These are phyloP conservation scores for Cecidostiba fungosa DNA, from an alignment of 2,888 invertebrate species.

Conservation along the genomic window DNA sequence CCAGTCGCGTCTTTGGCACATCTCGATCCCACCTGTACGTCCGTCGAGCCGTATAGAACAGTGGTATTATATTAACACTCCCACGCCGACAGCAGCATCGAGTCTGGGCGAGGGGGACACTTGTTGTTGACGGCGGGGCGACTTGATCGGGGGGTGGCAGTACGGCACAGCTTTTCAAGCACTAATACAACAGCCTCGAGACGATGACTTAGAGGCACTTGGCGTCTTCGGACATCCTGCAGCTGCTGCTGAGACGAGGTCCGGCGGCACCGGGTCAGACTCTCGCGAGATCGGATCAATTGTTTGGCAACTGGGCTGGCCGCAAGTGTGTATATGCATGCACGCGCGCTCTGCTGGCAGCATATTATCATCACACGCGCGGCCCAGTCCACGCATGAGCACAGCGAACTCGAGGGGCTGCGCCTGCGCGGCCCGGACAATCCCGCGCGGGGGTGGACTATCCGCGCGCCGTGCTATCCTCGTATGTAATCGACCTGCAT, in stretches of 20 bases:
- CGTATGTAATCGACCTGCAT: slow-evolving; percentile 1
- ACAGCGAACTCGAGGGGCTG: not conserved
- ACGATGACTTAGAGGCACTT: too few relatives aligned
- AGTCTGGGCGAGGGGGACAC: slow-evolving; percentile 65
- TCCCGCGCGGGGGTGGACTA: not conserved
- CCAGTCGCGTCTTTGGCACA: slow-evolving; percentile 17
- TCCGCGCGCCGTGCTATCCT: not conserved
- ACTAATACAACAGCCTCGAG: not conserved
- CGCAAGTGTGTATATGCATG: not conserved
- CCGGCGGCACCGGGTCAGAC: not conserved
- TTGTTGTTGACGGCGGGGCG: slow-evolving; percentile 71
- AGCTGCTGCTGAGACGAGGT: not conserved
- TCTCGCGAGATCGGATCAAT: slow-evolving; percentile 31
- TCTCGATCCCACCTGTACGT: slow-evolving; percentile 3
- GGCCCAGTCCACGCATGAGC: slow-evolving; percentile 38
- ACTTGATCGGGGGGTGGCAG: too few relatives aligned
- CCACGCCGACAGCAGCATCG: not conserved
- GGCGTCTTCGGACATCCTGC: not conserved
- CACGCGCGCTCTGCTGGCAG: not conserved
- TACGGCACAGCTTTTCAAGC: not conserved
- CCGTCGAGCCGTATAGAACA: not conserved
- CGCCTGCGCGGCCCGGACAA: not conserved
- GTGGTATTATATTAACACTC: not conserved
- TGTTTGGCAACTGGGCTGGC: slow-evolving; percentile 12
- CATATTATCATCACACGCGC: not conserved